Base-by-base conservation (phyloP, 2,113 vertebrate genomes). In the Oncorhynchus kisutch region DNA sequence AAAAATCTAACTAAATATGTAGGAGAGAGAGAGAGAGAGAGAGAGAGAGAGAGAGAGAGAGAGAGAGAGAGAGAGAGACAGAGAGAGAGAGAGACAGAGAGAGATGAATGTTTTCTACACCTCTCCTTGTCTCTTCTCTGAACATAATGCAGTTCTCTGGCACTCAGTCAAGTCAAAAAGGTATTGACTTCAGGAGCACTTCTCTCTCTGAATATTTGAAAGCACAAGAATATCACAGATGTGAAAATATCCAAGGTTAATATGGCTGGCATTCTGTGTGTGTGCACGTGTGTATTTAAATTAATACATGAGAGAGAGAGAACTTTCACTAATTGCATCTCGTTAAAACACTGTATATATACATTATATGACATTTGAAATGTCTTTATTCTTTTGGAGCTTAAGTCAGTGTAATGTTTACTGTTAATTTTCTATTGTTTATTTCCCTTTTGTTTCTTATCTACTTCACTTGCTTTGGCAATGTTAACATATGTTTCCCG, bases 111-210 rank as follows among this genome's bases (percentile, higher is more conserved):
- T 77, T 85, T 78, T 83, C 70, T 71, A 82, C 49, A 67, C 25
- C 2, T 48, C n/a, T 83, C 16, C 66, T 74, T 85, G 82, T 83
- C 85, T 84, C 81, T 77, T 86, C 78, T 78, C 77, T 22, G 70
- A 84, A 88, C 77, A 85, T 86, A 81, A 84, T 77, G 80, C 84
- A 67, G 76, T 82, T 79, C 39, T 82, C 76, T 86, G 84, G 78
- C 65, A 12, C 65, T 64, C 78, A 76, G 72, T 84, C 89, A 87
- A 60, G 83, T 79, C 77, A 57, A 85, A 84, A 79, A 74, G 64
- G 80, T 71, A 75, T 78, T 82, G 67, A 31, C 75, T 80, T 77
- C 67, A 73, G 74, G 76, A 83, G 62, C 79, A 68, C 72, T 69
- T 73, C 74, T 85, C 27, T 27, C n/a, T 72, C 62, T 72, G 78